A percentile compares a stretch with the other conserved stretches of the same genome.
Conservation (phyloP, 2,888 invertebrate genomes). For the Drosophila parthenogenetica region DNA sequence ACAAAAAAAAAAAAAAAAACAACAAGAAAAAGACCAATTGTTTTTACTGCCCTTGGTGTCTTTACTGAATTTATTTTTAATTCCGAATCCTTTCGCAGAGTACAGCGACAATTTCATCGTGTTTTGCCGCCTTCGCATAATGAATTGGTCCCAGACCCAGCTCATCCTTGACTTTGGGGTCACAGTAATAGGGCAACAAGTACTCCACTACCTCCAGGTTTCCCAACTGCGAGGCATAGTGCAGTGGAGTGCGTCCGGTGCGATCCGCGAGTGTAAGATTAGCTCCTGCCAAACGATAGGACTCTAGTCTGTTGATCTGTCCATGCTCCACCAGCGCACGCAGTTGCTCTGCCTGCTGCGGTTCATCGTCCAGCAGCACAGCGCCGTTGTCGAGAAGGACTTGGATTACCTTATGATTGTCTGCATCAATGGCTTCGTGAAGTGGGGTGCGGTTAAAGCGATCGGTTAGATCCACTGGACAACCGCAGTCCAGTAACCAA, state of each 20-base stretch:
- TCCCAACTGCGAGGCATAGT: constrained; percentile 88
- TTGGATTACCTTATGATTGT: constrained; percentile 88
- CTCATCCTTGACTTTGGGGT: constrained; percentile 85
- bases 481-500: constrained; percentile 91
- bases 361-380: constrained; percentile 87
- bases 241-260: constrained; percentile 89
- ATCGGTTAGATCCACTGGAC: constrained; percentile 92
- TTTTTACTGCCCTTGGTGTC: constrained; percentile 1
- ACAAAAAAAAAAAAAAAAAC: constrained; percentile 6
- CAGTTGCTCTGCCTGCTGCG: constrained; percentile 88
- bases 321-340: constrained; percentile 88
- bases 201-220: constrained; percentile 86
- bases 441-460: constrained; percentile 89
- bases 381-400: constrained; percentile 90
- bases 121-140: constrained; percentile 84
- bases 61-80: neutral
- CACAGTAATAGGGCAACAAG: constrained; percentile 86
- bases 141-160: constrained; percentile 87
- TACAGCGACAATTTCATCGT: constrained; percentile 41
- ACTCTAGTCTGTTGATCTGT: constrained; percentile 87
- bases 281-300: constrained; percentile 88
- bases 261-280: constrained; percentile 88
- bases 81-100: constrained; percentile 16
- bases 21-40: neutral
- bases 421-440: constrained; percentile 89